Evolutionary conservation across 92 coral and sea anemone species (phyloP).

Genomic region (Zoanthus gigantus): DNA sequence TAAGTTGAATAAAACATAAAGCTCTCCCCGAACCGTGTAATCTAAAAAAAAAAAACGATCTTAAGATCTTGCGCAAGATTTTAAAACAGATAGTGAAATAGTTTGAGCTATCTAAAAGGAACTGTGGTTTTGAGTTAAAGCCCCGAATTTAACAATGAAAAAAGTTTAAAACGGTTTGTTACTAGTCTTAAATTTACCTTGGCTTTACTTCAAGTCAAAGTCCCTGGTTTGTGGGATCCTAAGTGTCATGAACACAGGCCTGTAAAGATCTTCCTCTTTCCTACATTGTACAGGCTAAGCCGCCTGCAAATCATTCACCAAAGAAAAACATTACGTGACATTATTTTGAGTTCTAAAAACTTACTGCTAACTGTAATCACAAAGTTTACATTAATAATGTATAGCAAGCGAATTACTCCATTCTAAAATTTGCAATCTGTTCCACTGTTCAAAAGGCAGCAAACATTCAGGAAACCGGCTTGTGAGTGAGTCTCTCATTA

Average conservation of each 20-base stretch:
- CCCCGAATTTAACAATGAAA: not conserved
- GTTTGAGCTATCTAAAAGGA: not conserved
- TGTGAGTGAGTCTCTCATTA: slow-evolving; percentile 9
- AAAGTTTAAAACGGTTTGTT: not conserved
- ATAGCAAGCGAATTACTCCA: slow-evolving; percentile 30
- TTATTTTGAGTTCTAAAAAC: slow-evolving; percentile 17
- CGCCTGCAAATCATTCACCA: not conserved
- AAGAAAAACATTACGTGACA: not conserved
- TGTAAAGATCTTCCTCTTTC: not conserved
- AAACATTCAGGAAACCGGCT: slow-evolving; percentile 17
- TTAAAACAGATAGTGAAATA: not conserved
- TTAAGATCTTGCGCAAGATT: not conserved
- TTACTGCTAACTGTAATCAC: slow-evolving; percentile 13
- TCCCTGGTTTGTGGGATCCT: not conserved
- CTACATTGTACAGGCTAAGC: not conserved
- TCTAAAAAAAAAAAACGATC: not conserved
- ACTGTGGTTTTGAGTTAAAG: not conserved
- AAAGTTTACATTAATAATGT: slow-evolving; percentile 34
- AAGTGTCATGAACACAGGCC: not conserved
- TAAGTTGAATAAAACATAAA: not conserved
- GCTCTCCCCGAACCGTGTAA: no score
- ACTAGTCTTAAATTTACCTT: not conserved
- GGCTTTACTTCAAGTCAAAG: not conserved
- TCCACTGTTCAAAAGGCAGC: slow-evolving; percentile 31
- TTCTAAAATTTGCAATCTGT: slow-evolving; percentile 41